Evolutionary conservation across 2,797 vertebrate species (phyloP).

Genomic region (Chaetodon trifasciatus): DNA sequence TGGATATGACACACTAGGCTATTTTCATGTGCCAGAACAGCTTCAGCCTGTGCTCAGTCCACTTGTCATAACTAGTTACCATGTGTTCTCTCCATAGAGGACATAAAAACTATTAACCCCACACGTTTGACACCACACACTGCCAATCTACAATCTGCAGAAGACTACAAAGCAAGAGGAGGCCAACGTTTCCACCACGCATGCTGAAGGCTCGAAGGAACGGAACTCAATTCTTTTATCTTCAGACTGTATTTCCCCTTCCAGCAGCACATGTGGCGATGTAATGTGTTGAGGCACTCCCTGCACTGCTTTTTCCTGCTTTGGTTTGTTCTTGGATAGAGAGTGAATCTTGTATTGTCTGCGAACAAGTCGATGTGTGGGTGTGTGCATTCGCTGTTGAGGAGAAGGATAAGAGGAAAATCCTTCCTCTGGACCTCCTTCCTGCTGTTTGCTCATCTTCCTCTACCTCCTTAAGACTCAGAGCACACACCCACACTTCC

Average conservation of each 20-base stretch:
- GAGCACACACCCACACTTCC: constrained; percentile 43
- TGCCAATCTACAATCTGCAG: no score
- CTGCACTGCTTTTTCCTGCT: neutral
- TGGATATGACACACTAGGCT: no score
- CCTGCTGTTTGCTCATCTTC: constrained; percentile 41
- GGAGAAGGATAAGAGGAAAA: constrained; percentile 48
- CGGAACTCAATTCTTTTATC: neutral
- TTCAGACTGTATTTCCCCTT: neutral
- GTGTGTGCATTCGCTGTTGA: constrained; percentile 8
- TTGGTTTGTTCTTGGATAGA: constrained; percentile 15
- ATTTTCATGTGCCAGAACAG: no score
- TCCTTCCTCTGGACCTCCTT: constrained; percentile 30
- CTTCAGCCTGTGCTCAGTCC: no score
- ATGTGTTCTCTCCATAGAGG: no score
- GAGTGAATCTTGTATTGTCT: constrained; percentile 24
- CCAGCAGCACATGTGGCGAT: neutral
- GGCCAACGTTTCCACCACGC: no score
- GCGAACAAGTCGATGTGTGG: constrained; percentile 9
- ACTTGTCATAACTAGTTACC: no score
- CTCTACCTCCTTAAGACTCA: constrained; percentile 26
- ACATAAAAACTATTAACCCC: no score
- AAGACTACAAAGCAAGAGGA: no score
- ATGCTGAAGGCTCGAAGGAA: no score
- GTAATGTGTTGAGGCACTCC: neutral
- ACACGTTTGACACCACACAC: no score